phyloP scores from a whole-genome alignment of 2,797 vertebrate genomes.

The Hydrolagus colliei region DNA sequence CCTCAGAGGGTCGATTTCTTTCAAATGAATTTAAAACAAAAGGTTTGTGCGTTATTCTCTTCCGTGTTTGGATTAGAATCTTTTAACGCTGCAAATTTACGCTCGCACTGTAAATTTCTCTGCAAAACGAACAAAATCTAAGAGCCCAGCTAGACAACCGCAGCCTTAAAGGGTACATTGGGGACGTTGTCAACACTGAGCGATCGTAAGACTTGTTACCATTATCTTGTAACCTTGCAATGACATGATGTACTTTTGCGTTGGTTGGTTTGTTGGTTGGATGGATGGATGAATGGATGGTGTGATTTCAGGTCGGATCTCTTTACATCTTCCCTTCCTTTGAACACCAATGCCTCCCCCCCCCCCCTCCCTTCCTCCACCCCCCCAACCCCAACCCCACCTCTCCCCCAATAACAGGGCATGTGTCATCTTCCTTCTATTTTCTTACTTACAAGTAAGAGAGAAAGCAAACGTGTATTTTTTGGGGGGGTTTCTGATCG shows the following conservation, averaged over 20 bases:
- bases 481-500: background rate
- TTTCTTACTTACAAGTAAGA: background rate
- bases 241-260: constrained; percentile 21
- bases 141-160: background rate
- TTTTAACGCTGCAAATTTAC: too few relatives aligned
- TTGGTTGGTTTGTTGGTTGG: constrained; percentile 16
- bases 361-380: too few relatives aligned
- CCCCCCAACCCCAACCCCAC: too few relatives aligned
- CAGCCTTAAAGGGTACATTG: background rate
- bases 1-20: constrained; percentile 21
- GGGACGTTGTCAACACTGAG: too few relatives aligned
- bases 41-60: too few relatives aligned
- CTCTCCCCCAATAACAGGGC: too few relatives aligned
- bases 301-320: background rate
- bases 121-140: background rate
- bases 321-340: background rate
- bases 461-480: background rate
- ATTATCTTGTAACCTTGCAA: constrained; percentile 16
- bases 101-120: constrained; percentile 7
- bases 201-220: background rate
- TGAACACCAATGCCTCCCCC: too few relatives aligned
- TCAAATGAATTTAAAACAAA: background rate
- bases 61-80: too few relatives aligned
- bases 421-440: background rate
- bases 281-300: background rate